Base-by-base conservation (phyloP, 2,888 invertebrate genomes). In the Schizotus pectinicornis region DNA sequence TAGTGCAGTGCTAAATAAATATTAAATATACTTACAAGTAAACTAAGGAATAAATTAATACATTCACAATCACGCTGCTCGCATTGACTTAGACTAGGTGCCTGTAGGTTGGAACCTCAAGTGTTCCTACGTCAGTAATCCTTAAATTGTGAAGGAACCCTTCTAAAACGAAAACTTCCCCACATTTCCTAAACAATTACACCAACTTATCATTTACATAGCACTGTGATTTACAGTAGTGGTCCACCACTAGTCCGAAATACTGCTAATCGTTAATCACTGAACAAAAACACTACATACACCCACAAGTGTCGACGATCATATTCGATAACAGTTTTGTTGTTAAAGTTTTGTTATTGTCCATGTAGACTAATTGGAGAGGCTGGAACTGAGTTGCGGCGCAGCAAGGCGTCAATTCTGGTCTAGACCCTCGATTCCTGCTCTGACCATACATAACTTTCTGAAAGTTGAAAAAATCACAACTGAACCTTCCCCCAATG, bases 241-340 rank as follows among this genome's bases (percentile, higher is more conserved):
- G 22, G 31, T 31, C 11, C 45, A 45, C 45, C 45, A 45, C 13
- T 45, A 45, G 34, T 45, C 13, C 22, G 47, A 32, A 59, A 59
- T 59, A 59, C 59, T 59, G 59, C 33, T 54, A 41, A 58, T 38
- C 9, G 46, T 47, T 41, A 14, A 51, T 58, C 43, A 49, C 37
- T 11, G 34, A 13, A 7, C 6, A 11, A 1, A 49, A 9, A 32
- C 59, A 43, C 57, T 81, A 92, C 89, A 92, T 90, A 74, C 95
- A 95, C 11, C 94, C 94, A 75, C 95, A 95, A 5, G 91, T 87
- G 68, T 94, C 92, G n/a, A 94, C 92, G 36, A 94, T 89, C 93
- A 95, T 94, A 71, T 94, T 93, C 0, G 93, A 92, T 57, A 95
- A 78, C 1, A 88, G 88, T 73, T 90, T 91, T 69, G 90, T 88